A percentile compares a stretch with the other conserved stretches of the same genome.
phyloP scores from a whole-genome alignment of 2,797 vertebrate genomes.

The Pteropus rufus region DNA sequence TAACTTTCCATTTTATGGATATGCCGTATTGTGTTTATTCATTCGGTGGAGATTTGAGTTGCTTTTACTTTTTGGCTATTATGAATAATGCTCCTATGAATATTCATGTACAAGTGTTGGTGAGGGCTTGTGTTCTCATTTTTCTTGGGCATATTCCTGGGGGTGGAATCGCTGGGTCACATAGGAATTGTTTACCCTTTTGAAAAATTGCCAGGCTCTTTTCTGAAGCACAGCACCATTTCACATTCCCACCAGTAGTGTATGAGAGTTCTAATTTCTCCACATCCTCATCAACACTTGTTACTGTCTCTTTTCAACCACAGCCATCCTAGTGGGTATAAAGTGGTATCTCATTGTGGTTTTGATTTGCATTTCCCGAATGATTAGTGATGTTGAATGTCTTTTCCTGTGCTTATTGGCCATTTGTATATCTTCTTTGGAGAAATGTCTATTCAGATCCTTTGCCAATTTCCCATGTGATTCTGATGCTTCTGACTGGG shows the following conservation, averaged over 20 bases:
- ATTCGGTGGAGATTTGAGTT: not conserved
- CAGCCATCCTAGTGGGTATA: not conserved
- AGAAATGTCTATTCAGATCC: not conserved
- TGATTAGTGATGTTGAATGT: not conserved
- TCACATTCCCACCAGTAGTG: too few relatives aligned
- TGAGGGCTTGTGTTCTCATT: not conserved
- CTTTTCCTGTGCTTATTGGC: not conserved
- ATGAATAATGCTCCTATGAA: not conserved
- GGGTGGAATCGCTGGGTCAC: not conserved
- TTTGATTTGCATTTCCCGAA: not conserved
- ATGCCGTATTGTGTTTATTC: not conserved
- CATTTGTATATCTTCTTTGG: not conserved
- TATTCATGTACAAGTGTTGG: not conserved
- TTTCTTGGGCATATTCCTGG: not conserved
- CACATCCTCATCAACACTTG: not conserved
- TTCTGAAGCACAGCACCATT: not conserved
- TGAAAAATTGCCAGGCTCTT: not conserved
- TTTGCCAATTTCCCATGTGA: not conserved
- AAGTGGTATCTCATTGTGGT: not conserved
- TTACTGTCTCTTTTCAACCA: not conserved
- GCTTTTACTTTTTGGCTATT: not conserved
- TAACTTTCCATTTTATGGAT: not conserved
- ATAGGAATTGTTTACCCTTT: not conserved
- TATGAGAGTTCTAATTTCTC: not conserved
- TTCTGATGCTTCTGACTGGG: not conserved